Evolutionary conservation across 1,140 invertebrate genomes (phyloP).

Genomic region (Trypoxylus dichotomus): DNA sequence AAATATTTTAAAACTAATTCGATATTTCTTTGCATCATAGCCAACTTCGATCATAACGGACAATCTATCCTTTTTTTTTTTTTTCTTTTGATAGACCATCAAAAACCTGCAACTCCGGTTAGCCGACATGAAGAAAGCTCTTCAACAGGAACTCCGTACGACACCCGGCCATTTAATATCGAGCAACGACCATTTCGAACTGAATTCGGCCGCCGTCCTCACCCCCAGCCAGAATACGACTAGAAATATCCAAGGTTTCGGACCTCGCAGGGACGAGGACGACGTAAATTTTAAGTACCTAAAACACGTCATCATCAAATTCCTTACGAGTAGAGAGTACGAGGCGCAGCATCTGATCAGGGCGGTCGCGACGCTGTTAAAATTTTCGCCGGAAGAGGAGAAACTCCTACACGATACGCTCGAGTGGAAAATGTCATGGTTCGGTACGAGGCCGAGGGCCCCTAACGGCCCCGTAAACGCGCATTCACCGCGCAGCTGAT

Average conservation of each 20-base stretch:
- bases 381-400: constrained; percentile 85
- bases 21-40: no score
- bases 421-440: constrained; percentile 88
- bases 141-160: constrained; percentile 81
- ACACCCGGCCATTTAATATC: constrained; percentile 48
- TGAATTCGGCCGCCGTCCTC: constrained; percentile 53
- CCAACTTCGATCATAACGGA: background rate
- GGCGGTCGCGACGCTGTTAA: constrained; percentile 81
- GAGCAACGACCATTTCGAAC: constrained; percentile 39
- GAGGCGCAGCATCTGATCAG: constrained; percentile 87
- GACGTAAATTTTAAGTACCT: constrained; percentile 86
- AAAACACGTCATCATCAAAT: constrained; percentile 91
- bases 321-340: constrained; percentile 84
- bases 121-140: constrained; percentile 86
- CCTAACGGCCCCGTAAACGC: constrained; percentile 35
- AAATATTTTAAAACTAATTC: background rate
- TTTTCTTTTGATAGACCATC: constrained; percentile 76
- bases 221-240: constrained; percentile 57
- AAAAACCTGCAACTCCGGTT: constrained; percentile 85
- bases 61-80: no score
- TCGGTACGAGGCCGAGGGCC: constrained; percentile 53
- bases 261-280: constrained; percentile 62
- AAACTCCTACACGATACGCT: constrained; percentile 82
- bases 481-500: constrained; percentile 43
- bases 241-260: constrained; percentile 56